Conservation (phyloP, 2,888 invertebrate species). For the Andrena chrysosceles region DNA sequence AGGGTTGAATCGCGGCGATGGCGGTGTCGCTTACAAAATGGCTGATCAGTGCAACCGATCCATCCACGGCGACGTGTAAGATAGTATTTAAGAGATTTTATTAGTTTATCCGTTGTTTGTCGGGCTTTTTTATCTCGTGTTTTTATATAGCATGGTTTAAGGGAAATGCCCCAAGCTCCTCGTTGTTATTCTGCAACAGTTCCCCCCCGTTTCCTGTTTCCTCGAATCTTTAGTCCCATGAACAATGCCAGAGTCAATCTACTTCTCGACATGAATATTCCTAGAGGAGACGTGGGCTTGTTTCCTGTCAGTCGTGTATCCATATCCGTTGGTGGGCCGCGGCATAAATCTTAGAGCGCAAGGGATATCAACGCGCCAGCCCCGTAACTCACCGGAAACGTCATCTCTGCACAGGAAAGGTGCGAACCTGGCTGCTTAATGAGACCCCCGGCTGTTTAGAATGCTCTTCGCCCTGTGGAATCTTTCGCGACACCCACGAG, state of each 20-base stretch:
- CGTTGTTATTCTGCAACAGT: conserved; percentile 65
- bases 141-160: not conserved
- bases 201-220: conserved; percentile 57
- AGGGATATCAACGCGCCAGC: conserved; percentile 36
- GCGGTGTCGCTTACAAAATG: conserved; percentile 81
- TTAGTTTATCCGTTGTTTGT: not conserved
- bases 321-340: conserved; percentile 60
- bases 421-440: conserved; percentile 76
- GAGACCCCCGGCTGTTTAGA: conserved; percentile 72
- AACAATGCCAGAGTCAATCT: conserved; percentile 64
- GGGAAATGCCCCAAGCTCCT: conserved; percentile 20
- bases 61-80: not conserved
- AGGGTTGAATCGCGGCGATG: conserved; percentile 75
- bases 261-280: conserved; percentile 79
- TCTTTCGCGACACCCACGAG: conserved; percentile 55
- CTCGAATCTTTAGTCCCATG: conserved; percentile 7
- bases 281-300: conserved; percentile 71
- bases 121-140: not conserved
- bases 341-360: conserved; percentile 66
- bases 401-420: conserved; percentile 66
- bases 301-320: conserved; percentile 73
- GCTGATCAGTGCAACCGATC: conserved; percentile 55
- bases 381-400: conserved; percentile 71
- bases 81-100: not conserved
- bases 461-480: conserved; percentile 61